Base-by-base conservation (phyloP, 2,797 vertebrate species). In the Schizopygopsis pylzovi region DNA sequence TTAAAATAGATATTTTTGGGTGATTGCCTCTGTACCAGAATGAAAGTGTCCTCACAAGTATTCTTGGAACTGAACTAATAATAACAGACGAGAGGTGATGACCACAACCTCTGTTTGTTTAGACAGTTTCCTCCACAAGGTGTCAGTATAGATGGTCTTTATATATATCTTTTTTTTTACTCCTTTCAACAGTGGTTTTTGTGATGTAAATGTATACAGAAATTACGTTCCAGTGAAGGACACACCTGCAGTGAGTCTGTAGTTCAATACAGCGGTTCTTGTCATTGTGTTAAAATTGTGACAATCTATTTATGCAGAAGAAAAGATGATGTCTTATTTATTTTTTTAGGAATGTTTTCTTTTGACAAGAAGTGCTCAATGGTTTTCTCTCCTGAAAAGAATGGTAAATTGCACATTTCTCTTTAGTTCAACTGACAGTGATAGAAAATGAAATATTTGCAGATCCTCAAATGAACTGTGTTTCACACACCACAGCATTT, bases 111-210 rank as follows among this genome's bases (percentile, higher is more conserved):
- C 13, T 6, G 13, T 61, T 45, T 47, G 52, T 49, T 59, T 75
- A 43, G 54, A 41, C 47, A 73, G 59, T 79, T 79, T 85, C 20
- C 63, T 71, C 76, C 76, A 85, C 83, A 85, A 79, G 83, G 65
- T 85, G 83, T 85, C 83, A 85, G 83, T 85, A 59, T 72, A 70
- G 39, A 79, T 79, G 39, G 5, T 59, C 77, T 59, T 78, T 49
- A 45, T 28, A 39, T 63, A 37, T 82, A 28, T 16, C 16, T 22
- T 13, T n/a, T 71, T 43, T 70, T 59, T n/a, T 18, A 47, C 1
- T 61, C 0, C 25, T 15, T 79, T 43, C 0, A 33, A 12, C 68
- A 22, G n/a, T 6, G 12, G 5, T 56, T 83, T 83, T 25, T 72
- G 1, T 37, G 6, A 65, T 33, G 41, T 7, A 65, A 73, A 73